Evolutionary conservation across 1,140 invertebrate genomes (phyloP), one percentile per base, ranked within the genome.

Genomic region (Pachyrhynchus sulphureomaculatus): DNA sequence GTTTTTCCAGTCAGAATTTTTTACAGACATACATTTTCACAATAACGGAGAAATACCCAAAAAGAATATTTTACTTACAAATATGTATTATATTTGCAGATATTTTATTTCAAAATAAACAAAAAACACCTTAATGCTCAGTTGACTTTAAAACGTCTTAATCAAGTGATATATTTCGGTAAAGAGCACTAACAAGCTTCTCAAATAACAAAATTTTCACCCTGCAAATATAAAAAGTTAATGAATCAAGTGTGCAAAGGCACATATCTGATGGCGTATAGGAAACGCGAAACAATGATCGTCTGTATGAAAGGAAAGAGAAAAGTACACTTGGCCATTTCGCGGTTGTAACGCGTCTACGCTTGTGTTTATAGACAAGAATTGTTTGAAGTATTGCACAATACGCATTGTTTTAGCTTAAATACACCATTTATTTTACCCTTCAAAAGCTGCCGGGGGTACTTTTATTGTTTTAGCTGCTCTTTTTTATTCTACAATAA

Each of bases 361-460:
- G 58, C 34, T 62, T 20, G 36, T 53, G 58, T 68, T 57, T 69
- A 67, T 67, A 65, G 62, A 67, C 67, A 69, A 65, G 61, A 61
- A 67, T 61, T 64, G 67, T 62, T 65, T 68, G 55, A 66, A 68
- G 64, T 64, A 68, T 47, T 66, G 57, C 44, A 67, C 67, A 69
- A 62, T 67, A 49, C 41, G 61, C 67, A 69, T 69, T 69, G 67
- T 69, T 69, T 69, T 69, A 65, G 59, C 45, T 67, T 64, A 67
- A 69, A 66, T 53, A 55, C 58, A 37, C 21, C 26, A 26, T 26
- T 54, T 56, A 44, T 64, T 62, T 64, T 55, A 61, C 65, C 65
- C 62, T 67, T 59, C 41, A 45, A 55, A 60, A 44, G 52, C 60
- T 62, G 51, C 59, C 26, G 48, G 59, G 67, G 65, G 62, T 65